Evolutionary conservation across 2,888 invertebrate species (phyloP), one percentile per base, ranked within the genome.

Genomic region (Trachelus tabidus): DNA sequence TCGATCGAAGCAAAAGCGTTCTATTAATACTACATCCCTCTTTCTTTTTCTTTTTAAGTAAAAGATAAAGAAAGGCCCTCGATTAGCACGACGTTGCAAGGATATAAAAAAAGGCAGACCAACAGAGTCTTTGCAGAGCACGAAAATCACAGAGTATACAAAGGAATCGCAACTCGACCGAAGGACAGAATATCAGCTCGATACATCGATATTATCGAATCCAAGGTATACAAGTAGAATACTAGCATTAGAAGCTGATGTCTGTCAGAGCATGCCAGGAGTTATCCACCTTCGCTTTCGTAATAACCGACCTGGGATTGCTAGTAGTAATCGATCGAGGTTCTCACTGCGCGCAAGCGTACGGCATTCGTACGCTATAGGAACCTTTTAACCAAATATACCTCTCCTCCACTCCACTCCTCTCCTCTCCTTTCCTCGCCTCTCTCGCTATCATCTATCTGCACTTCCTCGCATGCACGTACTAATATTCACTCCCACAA

Each of bases 301-400:
- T 40, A 40, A 40, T 40, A 40, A 40, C 40, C 40, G 40, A 40
- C 40, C 40, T 40, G 40, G 40, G 40, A 40, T 40, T 40, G 40
- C 40, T 40, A 40, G 40, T 40, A 33, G 69, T 30, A 33, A 69
- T 89, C 89, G 89, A 89, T 89, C 87, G 88, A 89, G 88, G 88
- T 88, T 30, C n/a, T 83, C 83, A 81, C 76, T 83, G 82, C 84
- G 88, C 87, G 85, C 88, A 84, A 87, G 89, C 89, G 89, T 88
- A 88, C 83, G 82, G 79, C 15, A 40, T 40, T 40, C 40, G 40
- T 40, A 15, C 15, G 15, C 40, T 40, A 40, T 15, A 40, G 40
- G 40, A 40, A 40, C 40, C 40, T 40, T 40, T 40, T 40, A 40
- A 40, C 40, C 40, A 77, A 69, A 77, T 73, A 68, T 68, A n/a